phyloP scores from a whole-genome alignment of 2,888 invertebrate species.

The Drosophila meridiana region DNA sequence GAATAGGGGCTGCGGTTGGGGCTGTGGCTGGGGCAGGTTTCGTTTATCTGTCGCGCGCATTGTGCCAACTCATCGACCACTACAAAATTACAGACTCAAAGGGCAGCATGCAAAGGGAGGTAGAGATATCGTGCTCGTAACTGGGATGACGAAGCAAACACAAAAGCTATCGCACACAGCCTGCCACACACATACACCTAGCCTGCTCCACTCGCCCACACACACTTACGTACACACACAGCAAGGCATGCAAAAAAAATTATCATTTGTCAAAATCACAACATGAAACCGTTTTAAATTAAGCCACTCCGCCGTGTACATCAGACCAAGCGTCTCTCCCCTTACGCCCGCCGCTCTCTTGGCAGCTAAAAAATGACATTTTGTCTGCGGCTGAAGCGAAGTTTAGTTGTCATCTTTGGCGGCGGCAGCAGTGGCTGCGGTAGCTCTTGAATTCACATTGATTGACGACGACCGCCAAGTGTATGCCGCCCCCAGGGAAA shows the following conservation, averaged over 20 bases:
- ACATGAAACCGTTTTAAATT: slow-evolving; percentile 79
- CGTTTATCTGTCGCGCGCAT: slow-evolving; percentile 68
- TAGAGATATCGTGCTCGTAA: slow-evolving; percentile 52
- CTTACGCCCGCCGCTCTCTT: not conserved
- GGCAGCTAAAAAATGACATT: slow-evolving; percentile 52
- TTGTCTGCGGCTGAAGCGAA: slow-evolving; percentile 74
- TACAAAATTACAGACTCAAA: slow-evolving; percentile 48
- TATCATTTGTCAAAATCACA: slow-evolving; percentile 79
- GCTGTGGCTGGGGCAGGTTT: slow-evolving; percentile 4
- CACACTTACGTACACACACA: slow-evolving; percentile 32
- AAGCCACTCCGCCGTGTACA: slow-evolving; percentile 63
- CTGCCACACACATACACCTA: slow-evolving; percentile 40
- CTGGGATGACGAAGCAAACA: slow-evolving; percentile 70
- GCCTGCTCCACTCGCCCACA: slow-evolving; percentile 24
- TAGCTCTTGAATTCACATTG: slow-evolving; percentile 71
- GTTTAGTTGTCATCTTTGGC: slow-evolving; percentile 75
- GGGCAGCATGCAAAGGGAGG: slow-evolving; percentile 8
- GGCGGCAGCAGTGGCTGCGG: slow-evolving; percentile 40
- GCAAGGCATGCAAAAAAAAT: slow-evolving; percentile 59
- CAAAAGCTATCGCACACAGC: slow-evolving; percentile 64
- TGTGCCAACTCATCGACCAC: slow-evolving; percentile 70
- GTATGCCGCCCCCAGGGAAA: not conserved
- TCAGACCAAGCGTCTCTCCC: not conserved
- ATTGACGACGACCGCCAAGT: slow-evolving; percentile 62
- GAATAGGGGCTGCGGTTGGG: slow-evolving; percentile 1